Base-by-base conservation (phyloP, 2,888 invertebrate genomes). In the Alitta virens region DNA sequence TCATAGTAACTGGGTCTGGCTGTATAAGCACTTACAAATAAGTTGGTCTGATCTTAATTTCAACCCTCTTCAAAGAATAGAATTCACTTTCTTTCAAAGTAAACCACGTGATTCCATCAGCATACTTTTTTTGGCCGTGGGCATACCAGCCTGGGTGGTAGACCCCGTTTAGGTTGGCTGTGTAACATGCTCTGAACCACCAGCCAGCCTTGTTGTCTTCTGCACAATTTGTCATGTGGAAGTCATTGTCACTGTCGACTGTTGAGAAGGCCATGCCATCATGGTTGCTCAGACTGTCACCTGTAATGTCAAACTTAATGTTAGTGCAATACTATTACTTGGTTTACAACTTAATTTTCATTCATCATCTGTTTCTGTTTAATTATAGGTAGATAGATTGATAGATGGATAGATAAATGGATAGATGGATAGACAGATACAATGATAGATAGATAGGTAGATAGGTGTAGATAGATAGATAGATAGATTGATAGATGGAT, bases 261-360 rank as follows among this genome's bases (percentile, higher is more conserved):
- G 80, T 80, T 60, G 77, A 78, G 70, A 81, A 81, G 24, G 75
- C 73, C 76, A 78, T 79, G 27, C 71, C 73, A 64, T 79, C 74
- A 62, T 80, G 78, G 69, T 75, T 75, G 55, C 74, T 75, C 9
- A 80, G 63, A 0, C 79, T 79, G 66, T 81, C 80, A 9, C 80
- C 80, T 53, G 77, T 3, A 43, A 54, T n/a, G n/a, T n/a, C n/a
- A n/a, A n/a, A n/a, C n/a, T n/a, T n/a, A n/a, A n/a, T n/a, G n/a
- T n/a, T n/a, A n/a, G n/a, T n/a, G n/a, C n/a, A n/a, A n/a, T n/a
- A n/a, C n/a, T n/a, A n/a, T n/a, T n/a, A n/a, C n/a, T n/a, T n/a
- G n/a, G n/a, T n/a, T n/a, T n/a, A n/a, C n/a, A n/a, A n/a, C n/a
- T n/a, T n/a, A n/a, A n/a, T n/a, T n/a, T n/a, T n/a, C n/a, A n/a